These are phyloP conservation scores for Cassiopea xamachana DNA, from an alignment of 30 jellyfish, hydroid and myxozoan species.

Conservation along the genomic window DNA sequence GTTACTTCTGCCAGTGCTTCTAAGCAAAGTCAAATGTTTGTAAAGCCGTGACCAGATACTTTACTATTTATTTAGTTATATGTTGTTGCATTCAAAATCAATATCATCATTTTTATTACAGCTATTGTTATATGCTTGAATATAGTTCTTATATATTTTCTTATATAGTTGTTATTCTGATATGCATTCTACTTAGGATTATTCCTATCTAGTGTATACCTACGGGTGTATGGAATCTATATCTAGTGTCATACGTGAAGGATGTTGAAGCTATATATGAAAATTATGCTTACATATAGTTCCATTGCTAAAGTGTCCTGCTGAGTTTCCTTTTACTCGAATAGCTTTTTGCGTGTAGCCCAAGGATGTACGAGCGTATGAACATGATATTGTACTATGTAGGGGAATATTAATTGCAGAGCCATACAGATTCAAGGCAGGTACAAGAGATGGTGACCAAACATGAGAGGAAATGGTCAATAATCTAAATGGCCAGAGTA, in stretches of 20 bases:
- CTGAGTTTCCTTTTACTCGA: not conserved
- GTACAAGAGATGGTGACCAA: not conserved
- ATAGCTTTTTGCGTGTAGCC: not conserved
- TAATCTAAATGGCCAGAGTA: not conserved
- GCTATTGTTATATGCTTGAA: no score
- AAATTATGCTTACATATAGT: no score
- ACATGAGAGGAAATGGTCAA: not conserved
- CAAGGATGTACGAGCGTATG: not conserved
- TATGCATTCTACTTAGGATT: not conserved
- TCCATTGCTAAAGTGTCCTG: not conserved
- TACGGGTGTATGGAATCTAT: no score
- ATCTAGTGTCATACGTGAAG: not conserved
- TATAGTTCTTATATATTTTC: not conserved
- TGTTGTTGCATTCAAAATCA: no score
- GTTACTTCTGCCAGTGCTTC: not conserved
- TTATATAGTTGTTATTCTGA: not conserved
- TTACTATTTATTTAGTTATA: no score
- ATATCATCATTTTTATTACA: no score
- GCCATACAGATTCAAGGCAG: constrained; percentile 3
- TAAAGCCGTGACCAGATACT: not conserved
- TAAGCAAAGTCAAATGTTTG: no score
- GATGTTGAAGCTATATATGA: not conserved
- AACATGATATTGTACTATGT: not conserved
- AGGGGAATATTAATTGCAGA: not conserved
- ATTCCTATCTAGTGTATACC: not conserved